phyloP scores from a whole-genome alignment of 30 jellyfish, hydroid and myxozoan species.

The Cassiopea xamachana region DNA sequence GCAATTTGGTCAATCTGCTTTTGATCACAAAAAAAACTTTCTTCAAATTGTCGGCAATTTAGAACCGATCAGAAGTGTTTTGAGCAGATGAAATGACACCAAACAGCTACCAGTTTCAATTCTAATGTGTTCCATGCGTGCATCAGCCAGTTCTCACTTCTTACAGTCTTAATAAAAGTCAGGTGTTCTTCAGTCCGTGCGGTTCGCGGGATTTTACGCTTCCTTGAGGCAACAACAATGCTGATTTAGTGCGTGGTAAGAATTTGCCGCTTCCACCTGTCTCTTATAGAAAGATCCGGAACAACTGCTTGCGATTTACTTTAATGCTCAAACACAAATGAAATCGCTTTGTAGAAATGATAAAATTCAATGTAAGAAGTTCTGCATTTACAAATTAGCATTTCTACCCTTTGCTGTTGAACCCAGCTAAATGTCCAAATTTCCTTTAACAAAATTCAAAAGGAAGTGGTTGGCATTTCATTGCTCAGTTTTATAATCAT shows the following conservation, averaged over 20 bases:
- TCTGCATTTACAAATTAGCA: no score
- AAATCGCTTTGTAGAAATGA: not conserved
- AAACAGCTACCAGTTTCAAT: slow-evolving; percentile 1
- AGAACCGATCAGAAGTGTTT: slow-evolving; percentile 8
- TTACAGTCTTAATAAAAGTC: slow-evolving; percentile 6
- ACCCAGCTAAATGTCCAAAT: no score
- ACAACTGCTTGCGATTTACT: not conserved
- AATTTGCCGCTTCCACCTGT: slow-evolving; percentile 10
- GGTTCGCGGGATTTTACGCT: slow-evolving; percentile 48
- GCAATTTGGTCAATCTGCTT: not conserved
- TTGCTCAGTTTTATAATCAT: no score
- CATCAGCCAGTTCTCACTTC: slow-evolving; percentile 28
- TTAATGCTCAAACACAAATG: not conserved
- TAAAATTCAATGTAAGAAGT: no score
- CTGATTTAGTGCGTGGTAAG: slow-evolving; percentile 2
- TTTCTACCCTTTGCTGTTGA: no score
- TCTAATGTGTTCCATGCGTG: slow-evolving; percentile 8
- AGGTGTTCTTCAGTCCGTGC: slow-evolving; percentile 46
- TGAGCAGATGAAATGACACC: slow-evolving; percentile 37
- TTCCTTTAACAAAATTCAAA: no score
- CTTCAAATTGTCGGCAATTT: slow-evolving; percentile 38
- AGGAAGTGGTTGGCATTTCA: no score
- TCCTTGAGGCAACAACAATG: not conserved
- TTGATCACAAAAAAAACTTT: not conserved
- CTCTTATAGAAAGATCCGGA: not conserved